phyloP scores from a whole-genome alignment of 2,113 vertebrate genomes.

The Campylorhamphus procurvoides region DNA sequence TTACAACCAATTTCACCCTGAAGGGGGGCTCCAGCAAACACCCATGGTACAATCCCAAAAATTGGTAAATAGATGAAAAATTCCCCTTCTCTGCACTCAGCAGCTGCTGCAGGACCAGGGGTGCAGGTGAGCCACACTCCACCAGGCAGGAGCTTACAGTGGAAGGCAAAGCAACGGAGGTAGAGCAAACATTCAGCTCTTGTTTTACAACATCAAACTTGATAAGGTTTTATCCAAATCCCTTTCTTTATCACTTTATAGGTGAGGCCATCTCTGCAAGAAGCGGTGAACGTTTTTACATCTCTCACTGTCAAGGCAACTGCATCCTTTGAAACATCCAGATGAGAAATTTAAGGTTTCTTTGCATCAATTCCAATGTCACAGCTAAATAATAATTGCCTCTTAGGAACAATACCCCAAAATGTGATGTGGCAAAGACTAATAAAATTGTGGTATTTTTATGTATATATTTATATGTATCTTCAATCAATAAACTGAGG shows the following conservation, averaged over 20 bases:
- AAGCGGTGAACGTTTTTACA: neutral
- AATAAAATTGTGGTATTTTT: neutral
- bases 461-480: neutral
- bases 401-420: neutral
- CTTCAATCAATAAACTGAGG: neutral
- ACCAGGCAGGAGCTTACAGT: neutral
- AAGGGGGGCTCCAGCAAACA: neutral
- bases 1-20: neutral
- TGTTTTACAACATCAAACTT: neutral
- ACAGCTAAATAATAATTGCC: neutral
- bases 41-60: neutral
- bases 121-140: neutral
- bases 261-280: neutral
- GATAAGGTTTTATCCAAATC: neutral
- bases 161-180: neutral
- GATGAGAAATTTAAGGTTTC: neutral
- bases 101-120: neutral
- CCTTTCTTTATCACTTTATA: neutral
- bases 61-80: neutral
- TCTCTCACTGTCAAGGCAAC: neutral
- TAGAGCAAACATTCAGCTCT: neutral
- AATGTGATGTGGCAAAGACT: neutral
- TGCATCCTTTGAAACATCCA: neutral
- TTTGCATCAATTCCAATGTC: neutral
- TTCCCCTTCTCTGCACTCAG: neutral